These are phyloP conservation scores for Sylvia atricapilla DNA, from an alignment of 2,113 vertebrate genomes.

Conservation along the genomic window DNA sequence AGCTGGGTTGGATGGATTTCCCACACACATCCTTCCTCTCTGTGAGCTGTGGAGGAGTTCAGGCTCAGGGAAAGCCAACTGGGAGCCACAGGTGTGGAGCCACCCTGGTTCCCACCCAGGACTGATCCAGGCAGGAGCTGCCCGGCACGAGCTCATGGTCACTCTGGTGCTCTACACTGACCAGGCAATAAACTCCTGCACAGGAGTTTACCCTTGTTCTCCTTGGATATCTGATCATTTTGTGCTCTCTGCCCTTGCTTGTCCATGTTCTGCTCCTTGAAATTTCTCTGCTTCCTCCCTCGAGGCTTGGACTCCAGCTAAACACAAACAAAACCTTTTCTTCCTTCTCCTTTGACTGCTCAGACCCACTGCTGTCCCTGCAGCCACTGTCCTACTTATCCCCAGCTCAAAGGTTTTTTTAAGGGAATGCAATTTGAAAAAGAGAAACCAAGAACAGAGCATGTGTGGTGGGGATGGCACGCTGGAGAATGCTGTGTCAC, in stretches of 20 bases:
- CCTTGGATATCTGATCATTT: background rate
- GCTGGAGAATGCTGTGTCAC: constrained; percentile 48
- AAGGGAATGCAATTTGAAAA: background rate
- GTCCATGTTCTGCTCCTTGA: background rate
- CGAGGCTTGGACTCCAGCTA: background rate
- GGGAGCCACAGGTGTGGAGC: background rate
- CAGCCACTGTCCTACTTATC: constrained; percentile 28
- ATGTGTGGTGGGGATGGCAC: constrained; percentile 30
- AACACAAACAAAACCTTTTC: background rate
- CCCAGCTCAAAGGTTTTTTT: background rate
- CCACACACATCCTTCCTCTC: background rate
- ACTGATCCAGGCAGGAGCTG: background rate
- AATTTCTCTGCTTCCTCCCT: background rate
- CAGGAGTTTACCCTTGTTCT: background rate
- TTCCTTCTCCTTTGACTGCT: background rate
- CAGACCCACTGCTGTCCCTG: background rate
- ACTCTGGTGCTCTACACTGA: accelerated
- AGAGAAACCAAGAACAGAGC: background rate
- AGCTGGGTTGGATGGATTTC: background rate
- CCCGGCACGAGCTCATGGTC: background rate
- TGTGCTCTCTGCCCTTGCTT: background rate
- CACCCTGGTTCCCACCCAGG: accelerated
- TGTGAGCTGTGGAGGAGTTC: accelerated
- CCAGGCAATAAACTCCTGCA: accelerated
- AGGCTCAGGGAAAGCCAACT: background rate